phyloP scores from a whole-genome alignment of 2,113 vertebrate species.

The Phyllostomus hastatus region DNA sequence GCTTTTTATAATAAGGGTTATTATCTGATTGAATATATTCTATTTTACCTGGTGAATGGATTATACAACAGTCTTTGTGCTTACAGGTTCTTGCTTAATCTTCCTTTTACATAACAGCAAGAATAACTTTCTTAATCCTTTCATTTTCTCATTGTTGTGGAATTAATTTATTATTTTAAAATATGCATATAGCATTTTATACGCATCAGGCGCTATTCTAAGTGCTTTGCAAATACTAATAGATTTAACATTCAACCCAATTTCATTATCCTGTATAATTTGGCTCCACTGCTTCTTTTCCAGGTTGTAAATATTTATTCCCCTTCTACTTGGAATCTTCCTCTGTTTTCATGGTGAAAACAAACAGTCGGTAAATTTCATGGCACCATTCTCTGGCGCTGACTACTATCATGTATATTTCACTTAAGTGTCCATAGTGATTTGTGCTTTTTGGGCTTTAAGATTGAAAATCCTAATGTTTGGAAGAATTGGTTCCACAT shows the following conservation, averaged over 20 bases:
- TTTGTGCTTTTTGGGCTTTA: neutral
- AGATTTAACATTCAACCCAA: neutral
- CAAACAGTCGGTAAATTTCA: neutral
- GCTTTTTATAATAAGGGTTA: neutral
- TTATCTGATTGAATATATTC: neutral
- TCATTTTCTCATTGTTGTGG: neutral
- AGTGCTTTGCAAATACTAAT: neutral
- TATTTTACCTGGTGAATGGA: neutral
- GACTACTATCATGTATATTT: neutral
- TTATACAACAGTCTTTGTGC: neutral
- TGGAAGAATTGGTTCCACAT: neutral
- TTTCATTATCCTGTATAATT: neutral
- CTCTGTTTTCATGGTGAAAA: neutral
- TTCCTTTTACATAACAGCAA: neutral
- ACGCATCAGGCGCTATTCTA: neutral
- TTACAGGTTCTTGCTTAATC: neutral
- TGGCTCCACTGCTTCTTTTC: accelerated
- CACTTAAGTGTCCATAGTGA: neutral
- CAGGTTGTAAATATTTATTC: neutral
- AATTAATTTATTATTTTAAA: neutral
- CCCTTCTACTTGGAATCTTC: neutral
- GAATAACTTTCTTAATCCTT: neutral
- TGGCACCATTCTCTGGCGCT: neutral
- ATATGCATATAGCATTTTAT: neutral
- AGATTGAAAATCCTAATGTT: neutral